These are phyloP conservation scores for Ecliptopera silaceata DNA, from an alignment of 2,888 invertebrate species.

Conservation along the genomic window DNA sequence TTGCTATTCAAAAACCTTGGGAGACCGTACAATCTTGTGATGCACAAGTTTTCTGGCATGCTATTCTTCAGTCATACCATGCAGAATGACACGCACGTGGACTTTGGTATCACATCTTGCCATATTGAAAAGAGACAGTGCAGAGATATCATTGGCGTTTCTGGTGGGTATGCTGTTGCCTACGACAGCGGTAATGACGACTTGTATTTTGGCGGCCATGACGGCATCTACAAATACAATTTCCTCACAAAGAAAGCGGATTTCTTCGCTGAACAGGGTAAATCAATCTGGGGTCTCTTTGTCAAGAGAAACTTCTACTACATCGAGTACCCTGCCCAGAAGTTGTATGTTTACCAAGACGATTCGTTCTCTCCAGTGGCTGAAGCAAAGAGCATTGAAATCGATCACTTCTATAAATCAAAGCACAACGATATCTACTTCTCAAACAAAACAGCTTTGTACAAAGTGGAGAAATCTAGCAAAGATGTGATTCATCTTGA, in stretches of 20 bases:
- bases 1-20: constrained; percentile 52
- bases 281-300: constrained; percentile 67
- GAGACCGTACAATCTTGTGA: constrained; percentile 62
- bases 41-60: constrained; percentile 63
- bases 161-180: constrained; percentile 68
- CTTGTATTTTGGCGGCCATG: constrained; percentile 69
- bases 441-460: constrained; percentile 69
- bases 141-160: constrained; percentile 49
- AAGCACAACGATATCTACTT: constrained; percentile 61
- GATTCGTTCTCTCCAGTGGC: constrained; percentile 58
- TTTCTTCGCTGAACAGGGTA: constrained; percentile 66
- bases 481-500: constrained; percentile 47
- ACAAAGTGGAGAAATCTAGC: constrained; percentile 54
- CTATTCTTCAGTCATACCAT: constrained; percentile 71
- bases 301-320: constrained; percentile 67
- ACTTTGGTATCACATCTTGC: constrained; percentile 63
- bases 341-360: constrained; percentile 56
- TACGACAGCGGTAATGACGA: constrained; percentile 71
- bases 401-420: constrained; percentile 64
- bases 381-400: constrained; percentile 59
- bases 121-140: constrained; percentile 53
- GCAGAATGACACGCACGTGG: constrained; percentile 51
- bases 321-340: constrained; percentile 68
- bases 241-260: constrained; percentile 62
- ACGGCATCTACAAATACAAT: constrained; percentile 73